These are phyloP conservation scores for Wiebesia pumilae DNA, from an alignment of 1,140 invertebrate genomes.

Conservation along the genomic window DNA sequence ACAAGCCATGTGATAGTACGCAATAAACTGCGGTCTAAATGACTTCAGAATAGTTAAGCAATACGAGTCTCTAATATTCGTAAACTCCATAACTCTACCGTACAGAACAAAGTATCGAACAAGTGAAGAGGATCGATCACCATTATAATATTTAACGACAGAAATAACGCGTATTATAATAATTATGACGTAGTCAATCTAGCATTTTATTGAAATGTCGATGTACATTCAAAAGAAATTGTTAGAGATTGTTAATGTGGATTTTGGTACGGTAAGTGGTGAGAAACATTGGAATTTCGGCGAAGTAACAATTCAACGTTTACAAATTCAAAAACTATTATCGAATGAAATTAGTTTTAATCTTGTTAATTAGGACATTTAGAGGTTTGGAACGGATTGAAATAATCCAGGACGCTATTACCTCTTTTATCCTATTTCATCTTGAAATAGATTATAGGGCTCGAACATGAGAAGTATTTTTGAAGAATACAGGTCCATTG, in stretches of 20 bases:
- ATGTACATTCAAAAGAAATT: neutral
- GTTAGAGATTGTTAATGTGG: neutral
- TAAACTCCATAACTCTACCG: too few relatives aligned
- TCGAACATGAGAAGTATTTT: neutral
- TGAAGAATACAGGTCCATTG: neutral
- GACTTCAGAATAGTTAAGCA: too few relatives aligned
- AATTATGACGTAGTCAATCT: too few relatives aligned
- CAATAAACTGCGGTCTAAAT: too few relatives aligned
- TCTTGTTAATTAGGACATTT: neutral
- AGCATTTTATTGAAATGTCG: too few relatives aligned
- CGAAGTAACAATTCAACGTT: neutral
- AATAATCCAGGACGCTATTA: neutral
- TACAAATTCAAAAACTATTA: neutral
- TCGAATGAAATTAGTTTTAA: too few relatives aligned
- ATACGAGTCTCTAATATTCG: too few relatives aligned
- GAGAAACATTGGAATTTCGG: neutral
- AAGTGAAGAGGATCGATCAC: too few relatives aligned
- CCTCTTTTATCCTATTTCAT: neutral
- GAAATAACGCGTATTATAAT: too few relatives aligned
- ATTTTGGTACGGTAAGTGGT: neutral
- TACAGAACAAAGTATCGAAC: too few relatives aligned
- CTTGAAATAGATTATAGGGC: neutral
- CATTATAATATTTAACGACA: too few relatives aligned
- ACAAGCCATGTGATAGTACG: too few relatives aligned
- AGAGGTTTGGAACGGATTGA: neutral